These are phyloP conservation scores for Carduelis carduelis DNA, from an alignment of 2,797 vertebrate genomes.

Conservation along the genomic window DNA sequence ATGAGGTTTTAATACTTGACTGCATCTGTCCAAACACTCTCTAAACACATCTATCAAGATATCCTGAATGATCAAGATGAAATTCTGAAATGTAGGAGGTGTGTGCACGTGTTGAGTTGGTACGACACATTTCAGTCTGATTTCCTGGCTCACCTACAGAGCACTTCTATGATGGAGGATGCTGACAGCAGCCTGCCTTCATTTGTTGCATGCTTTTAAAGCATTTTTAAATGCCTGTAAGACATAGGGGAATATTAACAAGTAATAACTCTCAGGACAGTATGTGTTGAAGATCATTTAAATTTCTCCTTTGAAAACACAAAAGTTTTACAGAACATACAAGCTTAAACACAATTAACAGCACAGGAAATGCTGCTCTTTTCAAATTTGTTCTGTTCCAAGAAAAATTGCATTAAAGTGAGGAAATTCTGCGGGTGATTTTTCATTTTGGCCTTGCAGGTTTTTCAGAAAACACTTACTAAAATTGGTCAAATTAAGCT, in stretches of 20 bases:
- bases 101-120: rapidly evolving
- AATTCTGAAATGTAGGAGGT: neutral
- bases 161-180: neutral
- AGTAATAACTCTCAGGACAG: neutral
- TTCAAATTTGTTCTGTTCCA: neutral
- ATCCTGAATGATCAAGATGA: neutral
- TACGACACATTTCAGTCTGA: neutral
- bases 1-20: neutral
- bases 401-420: neutral
- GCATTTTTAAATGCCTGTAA: neutral
- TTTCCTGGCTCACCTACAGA: neutral
- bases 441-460: neutral
- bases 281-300: neutral
- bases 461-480: neutral
- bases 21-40: neutral
- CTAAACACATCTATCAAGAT: neutral
- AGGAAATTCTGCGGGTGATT: neutral
- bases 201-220: neutral
- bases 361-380: neutral
- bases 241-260: neutral
- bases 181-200: neutral
- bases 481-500: neutral
- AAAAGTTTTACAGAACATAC: neutral
- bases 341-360: neutral
- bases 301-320: neutral